Percentiles rank a stretch among this genome's conserved stretches.
These are phyloP conservation scores for Falco peregrinus DNA, from an alignment of 2,797 vertebrate genomes.

Conservation along the genomic window DNA sequence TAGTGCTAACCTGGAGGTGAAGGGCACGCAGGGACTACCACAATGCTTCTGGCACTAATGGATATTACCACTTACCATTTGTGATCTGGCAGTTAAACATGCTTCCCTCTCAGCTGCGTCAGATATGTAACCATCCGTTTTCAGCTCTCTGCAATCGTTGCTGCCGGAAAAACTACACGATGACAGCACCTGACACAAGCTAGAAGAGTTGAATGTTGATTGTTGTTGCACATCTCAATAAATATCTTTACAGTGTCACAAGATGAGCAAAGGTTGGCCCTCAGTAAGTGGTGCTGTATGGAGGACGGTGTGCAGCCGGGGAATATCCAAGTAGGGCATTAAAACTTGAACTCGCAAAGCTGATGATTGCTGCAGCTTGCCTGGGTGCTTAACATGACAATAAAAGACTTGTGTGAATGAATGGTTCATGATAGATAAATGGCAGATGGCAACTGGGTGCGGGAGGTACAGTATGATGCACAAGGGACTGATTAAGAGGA, in stretches of 20 bases:
- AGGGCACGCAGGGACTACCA: fast-evolving
- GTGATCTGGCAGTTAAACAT: not conserved
- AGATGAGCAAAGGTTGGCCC: not conserved
- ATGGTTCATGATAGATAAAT: not conserved
- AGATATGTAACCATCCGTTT: fast-evolving
- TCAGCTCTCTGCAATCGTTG: not conserved
- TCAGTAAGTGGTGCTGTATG: not conserved
- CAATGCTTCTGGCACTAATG: not conserved
- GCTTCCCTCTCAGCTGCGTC: not conserved
- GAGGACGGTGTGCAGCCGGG: not conserved
- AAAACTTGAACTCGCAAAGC: not conserved
- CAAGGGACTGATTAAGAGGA: not conserved
- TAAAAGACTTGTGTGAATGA: not conserved
- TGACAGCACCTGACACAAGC: fast-evolving
- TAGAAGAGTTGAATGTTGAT: not conserved
- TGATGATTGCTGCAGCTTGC: not conserved
- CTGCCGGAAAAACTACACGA: not conserved
- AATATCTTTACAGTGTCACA: not conserved
- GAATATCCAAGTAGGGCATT: not conserved
- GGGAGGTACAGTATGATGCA: not conserved
- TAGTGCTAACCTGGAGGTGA: not conserved
- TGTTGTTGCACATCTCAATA: not conserved
- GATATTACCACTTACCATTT: not conserved
- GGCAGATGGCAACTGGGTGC: not conserved
- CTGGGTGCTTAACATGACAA: not conserved